These are phyloP conservation scores for Agrochola lychnidis DNA, from an alignment of 2,888 invertebrate species.

Conservation along the genomic window DNA sequence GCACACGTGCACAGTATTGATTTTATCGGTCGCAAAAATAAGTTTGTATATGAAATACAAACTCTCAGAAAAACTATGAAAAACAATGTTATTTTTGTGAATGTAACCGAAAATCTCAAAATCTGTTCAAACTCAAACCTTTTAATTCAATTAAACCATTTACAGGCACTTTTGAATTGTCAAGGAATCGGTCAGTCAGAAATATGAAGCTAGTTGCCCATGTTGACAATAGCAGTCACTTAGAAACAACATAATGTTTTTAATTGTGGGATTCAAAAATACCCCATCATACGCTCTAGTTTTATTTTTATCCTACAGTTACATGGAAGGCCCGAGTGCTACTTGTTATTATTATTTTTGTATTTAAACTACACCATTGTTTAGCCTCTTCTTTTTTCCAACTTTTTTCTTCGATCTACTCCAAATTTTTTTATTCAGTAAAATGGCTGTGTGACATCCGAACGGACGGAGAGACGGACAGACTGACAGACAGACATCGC, in stretches of 20 bases:
- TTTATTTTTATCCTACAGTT: not conserved
- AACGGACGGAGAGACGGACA: not conserved
- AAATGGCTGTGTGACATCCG: not conserved
- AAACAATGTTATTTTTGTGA: not conserved
- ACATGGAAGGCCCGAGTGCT: not conserved
- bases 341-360: not conserved
- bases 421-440: not conserved
- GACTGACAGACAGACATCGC: not conserved
- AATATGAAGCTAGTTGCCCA: no score
- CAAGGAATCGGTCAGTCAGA: no score
- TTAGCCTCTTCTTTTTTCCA: not conserved
- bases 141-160: no score
- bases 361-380: not conserved
- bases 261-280: not conserved
- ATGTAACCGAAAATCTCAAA: not conserved
- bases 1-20: not conserved
- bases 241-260: not conserved
- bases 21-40: not conserved
- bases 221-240: not conserved
- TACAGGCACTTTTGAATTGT: no score
- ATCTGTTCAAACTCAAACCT: not conserved
- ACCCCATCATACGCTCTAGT: not conserved
- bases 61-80: not conserved
- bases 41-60: not conserved
- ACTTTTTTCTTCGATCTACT: not conserved